Evolutionary conservation across 1,140 invertebrate species (phyloP).

Genomic region (Bombus superbus): DNA sequence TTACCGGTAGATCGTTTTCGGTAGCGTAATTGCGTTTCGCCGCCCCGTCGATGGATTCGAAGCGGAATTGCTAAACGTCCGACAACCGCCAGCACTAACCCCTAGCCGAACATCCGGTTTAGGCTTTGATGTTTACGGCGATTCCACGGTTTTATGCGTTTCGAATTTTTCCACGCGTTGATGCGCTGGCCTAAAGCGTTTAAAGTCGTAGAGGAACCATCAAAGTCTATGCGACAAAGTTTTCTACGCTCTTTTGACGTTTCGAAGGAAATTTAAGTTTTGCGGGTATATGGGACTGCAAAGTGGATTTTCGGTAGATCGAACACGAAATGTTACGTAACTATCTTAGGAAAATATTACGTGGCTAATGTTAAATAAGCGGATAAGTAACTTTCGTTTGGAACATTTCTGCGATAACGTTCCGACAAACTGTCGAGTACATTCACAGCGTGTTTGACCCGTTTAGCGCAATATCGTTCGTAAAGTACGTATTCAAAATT

Average conservation of each 20-base stretch:
- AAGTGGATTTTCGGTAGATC: too few species aligned
- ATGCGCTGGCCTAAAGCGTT: neutral
- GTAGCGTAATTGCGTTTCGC: conserved; percentile 29
- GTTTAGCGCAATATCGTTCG: neutral
- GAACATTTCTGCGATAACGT: neutral
- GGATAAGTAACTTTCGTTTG: too few species aligned
- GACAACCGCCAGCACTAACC: neutral
- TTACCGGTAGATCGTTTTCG: conserved; percentile 45
- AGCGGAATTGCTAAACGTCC: conserved; percentile 16
- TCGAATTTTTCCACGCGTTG: neutral
- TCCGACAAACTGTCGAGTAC: neutral
- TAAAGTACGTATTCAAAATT: neutral
- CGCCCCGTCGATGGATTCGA: conserved; percentile 20
- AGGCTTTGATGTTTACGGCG: neutral
- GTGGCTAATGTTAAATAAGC: too few species aligned
- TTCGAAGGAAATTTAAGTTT: too few species aligned
- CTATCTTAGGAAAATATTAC: too few species aligned
- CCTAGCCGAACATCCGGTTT: neutral
- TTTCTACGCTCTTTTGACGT: too few species aligned
- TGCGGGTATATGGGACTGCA: too few species aligned
- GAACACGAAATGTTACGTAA: too few species aligned
- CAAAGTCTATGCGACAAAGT: too few species aligned
- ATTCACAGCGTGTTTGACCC: neutral
- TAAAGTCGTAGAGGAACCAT: too few species aligned
- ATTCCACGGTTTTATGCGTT: neutral